These are phyloP conservation scores for Clarias magur DNA, from an alignment of 2,113 vertebrate genomes.

Conservation along the genomic window DNA sequence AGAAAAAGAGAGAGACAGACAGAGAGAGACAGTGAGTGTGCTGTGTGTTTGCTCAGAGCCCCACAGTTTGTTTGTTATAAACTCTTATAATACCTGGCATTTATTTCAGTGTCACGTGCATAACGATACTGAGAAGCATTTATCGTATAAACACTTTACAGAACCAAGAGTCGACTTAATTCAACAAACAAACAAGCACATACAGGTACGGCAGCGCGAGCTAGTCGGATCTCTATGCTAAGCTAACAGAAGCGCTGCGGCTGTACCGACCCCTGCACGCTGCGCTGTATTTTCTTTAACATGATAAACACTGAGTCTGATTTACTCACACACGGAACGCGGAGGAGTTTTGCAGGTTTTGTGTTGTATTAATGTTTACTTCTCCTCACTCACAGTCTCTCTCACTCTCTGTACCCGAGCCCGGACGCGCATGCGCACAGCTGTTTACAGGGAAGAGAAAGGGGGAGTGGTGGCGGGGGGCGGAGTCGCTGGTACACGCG, in stretches of 20 bases:
- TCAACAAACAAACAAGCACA: not conserved
- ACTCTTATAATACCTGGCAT: no score
- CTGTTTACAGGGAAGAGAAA: not conserved
- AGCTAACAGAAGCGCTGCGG: not conserved
- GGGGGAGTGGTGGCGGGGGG: not conserved
- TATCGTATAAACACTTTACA: not conserved
- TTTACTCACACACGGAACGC: not conserved
- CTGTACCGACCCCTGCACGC: not conserved
- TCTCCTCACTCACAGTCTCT: no score
- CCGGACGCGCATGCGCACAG: conserved; percentile 5
- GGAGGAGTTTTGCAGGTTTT: not conserved
- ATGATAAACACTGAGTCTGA: no score
- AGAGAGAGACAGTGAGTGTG: not conserved
- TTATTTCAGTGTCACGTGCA: not conserved
- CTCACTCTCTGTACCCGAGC: not conserved
- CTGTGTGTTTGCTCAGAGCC: not conserved
- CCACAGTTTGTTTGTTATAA: not conserved
- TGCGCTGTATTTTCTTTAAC: not conserved
- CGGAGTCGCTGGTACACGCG: not conserved
- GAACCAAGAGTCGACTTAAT: not conserved
- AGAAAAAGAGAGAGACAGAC: no score
- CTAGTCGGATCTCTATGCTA: not conserved
- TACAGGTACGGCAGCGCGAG: not conserved
- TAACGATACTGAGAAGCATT: not conserved
- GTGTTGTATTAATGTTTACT: not conserved